A percentile compares a stretch with the other conserved stretches of the same genome.
These are phyloP conservation scores for Diarsia brunnea DNA, from an alignment of 2,888 invertebrate species.

Conservation along the genomic window DNA sequence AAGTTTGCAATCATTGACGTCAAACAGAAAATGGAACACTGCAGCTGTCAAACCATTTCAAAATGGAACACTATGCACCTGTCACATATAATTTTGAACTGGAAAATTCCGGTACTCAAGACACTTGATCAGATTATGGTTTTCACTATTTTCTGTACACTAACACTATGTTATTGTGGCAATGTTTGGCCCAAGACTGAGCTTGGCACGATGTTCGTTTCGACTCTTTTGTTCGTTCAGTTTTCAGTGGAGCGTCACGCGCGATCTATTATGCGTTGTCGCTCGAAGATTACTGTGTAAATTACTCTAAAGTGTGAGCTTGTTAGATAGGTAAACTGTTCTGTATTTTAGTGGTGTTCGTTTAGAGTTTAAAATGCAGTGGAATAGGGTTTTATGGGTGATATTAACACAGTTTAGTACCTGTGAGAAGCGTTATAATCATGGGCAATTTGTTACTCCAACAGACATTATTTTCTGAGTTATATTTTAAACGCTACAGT, in stretches of 20 bases:
- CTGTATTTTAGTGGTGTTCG: slow-evolving; percentile 29
- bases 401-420: slow-evolving; percentile 37
- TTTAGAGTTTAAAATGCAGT: slow-evolving; percentile 52
- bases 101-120: slow-evolving; percentile 72
- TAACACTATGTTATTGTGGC: slow-evolving; percentile 73
- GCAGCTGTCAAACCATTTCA: slow-evolving; percentile 54
- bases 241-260: slow-evolving; percentile 78
- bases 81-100: slow-evolving; percentile 53
- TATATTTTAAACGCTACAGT: background rate
- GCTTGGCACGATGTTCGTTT: slow-evolving; percentile 80
- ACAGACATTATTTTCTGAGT: background rate
- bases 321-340: slow-evolving; percentile 12
- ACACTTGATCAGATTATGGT: slow-evolving; percentile 36
- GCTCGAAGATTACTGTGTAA: slow-evolving; percentile 63
- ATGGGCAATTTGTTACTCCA: slow-evolving; percentile 25
- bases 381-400: slow-evolving; percentile 8
- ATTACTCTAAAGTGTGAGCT: slow-evolving; percentile 51
- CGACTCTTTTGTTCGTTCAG: slow-evolving; percentile 82
- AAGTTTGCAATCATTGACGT: slow-evolving; percentile 38
- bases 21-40: slow-evolving; percentile 47
- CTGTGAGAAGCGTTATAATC: slow-evolving; percentile 10
- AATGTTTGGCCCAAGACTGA: slow-evolving; percentile 82
- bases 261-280: slow-evolving; percentile 69
- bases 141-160: slow-evolving; percentile 63
- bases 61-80: slow-evolving; percentile 63